These are phyloP conservation scores for Pseudomyrmex cubaensis DNA, from an alignment of 1,140 invertebrate genomes.

Conservation along the genomic window DNA sequence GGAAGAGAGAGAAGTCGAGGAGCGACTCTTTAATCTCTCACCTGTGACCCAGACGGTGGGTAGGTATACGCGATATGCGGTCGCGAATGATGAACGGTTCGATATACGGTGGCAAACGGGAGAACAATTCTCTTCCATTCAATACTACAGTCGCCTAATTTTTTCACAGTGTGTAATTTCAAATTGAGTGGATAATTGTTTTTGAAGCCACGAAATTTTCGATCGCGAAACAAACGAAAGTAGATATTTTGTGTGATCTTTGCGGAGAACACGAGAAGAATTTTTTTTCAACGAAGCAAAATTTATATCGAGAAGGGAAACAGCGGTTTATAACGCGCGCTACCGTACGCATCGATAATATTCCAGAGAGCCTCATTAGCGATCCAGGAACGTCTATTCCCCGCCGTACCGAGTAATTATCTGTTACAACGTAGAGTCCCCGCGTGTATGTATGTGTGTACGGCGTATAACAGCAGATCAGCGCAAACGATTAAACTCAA, in stretches of 20 bases:
- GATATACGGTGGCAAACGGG: not conserved
- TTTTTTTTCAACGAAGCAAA: slow-evolving; percentile 34
- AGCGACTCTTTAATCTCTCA: slow-evolving; percentile 75
- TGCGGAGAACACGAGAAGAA: not conserved
- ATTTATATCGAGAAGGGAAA: slow-evolving; percentile 48
- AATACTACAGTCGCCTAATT: not conserved
- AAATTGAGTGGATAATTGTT: too few relatives aligned
- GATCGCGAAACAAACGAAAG: not conserved
- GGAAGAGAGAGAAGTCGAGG: slow-evolving; percentile 24
- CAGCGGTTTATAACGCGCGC: slow-evolving; percentile 63
- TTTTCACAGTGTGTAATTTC: too few relatives aligned
- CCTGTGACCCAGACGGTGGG: slow-evolving; percentile 72
- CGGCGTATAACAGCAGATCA: slow-evolving; percentile 78
- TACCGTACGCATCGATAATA: slow-evolving; percentile 72
- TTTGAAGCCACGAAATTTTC: not conserved
- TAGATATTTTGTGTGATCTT: not conserved
- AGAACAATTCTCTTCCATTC: not conserved
- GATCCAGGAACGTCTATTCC: slow-evolving; percentile 73
- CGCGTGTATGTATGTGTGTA: slow-evolving; percentile 34
- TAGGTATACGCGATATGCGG: slow-evolving; percentile 66
- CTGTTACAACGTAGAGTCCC: slow-evolving; percentile 65
- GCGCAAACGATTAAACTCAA: slow-evolving; percentile 81
- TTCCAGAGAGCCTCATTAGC: slow-evolving; percentile 74
- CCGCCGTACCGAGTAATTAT: slow-evolving; percentile 67
- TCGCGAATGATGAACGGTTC: slow-evolving; percentile 61